Evolutionary conservation across 2,797 vertebrate genomes (phyloP).

Genomic region (Threskiornis aethiopicus): DNA sequence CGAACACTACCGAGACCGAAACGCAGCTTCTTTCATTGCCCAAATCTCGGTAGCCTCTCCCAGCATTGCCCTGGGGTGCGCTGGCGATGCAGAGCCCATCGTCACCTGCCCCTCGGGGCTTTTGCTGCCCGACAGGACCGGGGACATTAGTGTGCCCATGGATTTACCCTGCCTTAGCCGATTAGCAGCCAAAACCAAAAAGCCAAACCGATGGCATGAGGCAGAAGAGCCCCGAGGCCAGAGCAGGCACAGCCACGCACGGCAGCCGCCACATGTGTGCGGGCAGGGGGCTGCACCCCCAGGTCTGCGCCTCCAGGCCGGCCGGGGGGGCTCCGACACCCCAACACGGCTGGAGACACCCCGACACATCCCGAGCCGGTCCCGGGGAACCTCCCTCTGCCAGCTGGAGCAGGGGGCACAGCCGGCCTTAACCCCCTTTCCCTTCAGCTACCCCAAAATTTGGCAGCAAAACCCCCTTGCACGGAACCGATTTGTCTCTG

Average conservation of each 20-base stretch:
- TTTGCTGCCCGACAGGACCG: fast-evolving
- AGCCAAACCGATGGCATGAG: fast-evolving
- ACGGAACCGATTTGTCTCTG: background rate
- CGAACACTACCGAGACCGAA: fast-evolving
- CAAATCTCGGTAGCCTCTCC: background rate
- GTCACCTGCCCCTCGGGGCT: background rate
- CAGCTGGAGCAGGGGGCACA: background rate
- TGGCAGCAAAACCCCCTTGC: background rate
- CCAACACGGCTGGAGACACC: background rate
- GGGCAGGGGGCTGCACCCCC: background rate
- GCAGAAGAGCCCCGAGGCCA: background rate
- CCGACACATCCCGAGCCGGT: fast-evolving
- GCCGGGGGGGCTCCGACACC: background rate
- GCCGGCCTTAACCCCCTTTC: fast-evolving
- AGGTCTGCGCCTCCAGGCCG: background rate
- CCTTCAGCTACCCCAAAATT: background rate
- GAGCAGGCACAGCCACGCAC: fast-evolving
- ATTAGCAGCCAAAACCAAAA: background rate
- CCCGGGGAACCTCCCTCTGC: background rate
- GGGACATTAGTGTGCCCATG: fast-evolving
- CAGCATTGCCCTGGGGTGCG: background rate
- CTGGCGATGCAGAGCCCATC: fast-evolving
- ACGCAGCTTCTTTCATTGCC: background rate
- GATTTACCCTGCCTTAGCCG: background rate
- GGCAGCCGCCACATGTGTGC: fast-evolving